phyloP scores from a whole-genome alignment of 1,140 invertebrate species.

The Pseudoatta argentina region DNA sequence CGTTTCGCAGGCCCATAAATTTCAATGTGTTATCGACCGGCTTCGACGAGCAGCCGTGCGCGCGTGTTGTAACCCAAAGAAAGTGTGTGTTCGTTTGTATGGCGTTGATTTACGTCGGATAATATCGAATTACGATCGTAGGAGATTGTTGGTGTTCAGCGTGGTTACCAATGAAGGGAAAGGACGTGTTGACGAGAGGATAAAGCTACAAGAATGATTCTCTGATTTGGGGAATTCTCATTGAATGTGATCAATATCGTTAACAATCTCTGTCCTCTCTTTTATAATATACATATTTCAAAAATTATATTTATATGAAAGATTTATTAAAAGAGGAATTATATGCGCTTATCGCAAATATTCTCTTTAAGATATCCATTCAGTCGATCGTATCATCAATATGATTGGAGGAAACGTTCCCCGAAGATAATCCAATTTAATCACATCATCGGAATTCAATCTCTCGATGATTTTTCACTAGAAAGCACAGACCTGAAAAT shows the following conservation, averaged over 20 bases:
- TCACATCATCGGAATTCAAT: slow-evolving; percentile 51
- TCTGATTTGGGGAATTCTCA: background rate
- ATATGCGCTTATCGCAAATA: slow-evolving; percentile 15
- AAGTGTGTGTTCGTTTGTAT: slow-evolving; percentile 45
- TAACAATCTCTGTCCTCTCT: background rate
- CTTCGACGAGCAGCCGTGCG: slow-evolving; percentile 20
- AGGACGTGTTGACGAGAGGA: slow-evolving; percentile 2
- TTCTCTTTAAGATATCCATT: slow-evolving; percentile 36
- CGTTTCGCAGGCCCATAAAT: slow-evolving; percentile 75
- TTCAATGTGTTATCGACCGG: slow-evolving; percentile 75
- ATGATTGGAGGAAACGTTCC: slow-evolving; percentile 26
- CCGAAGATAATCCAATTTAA: slow-evolving; percentile 50
- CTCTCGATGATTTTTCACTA: slow-evolving; percentile 23
- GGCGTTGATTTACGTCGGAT: slow-evolving; percentile 73
- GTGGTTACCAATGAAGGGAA: slow-evolving; percentile 24
- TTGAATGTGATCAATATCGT: background rate
- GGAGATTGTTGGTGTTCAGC: slow-evolving; percentile 62
- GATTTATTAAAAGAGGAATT: background rate
- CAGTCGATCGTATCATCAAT: slow-evolving; percentile 51
- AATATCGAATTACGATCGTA: slow-evolving; percentile 75
- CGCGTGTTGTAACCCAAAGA: slow-evolving; percentile 53
- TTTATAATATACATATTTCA: background rate
- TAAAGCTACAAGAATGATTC: background rate
- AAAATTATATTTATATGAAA: too few relatives aligned
- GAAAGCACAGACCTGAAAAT: slow-evolving; percentile 40